Evolutionary conservation across 2,888 invertebrate genomes (phyloP), one percentile per base, ranked within the genome.

Genomic region (Acholoe squamosa): DNA sequence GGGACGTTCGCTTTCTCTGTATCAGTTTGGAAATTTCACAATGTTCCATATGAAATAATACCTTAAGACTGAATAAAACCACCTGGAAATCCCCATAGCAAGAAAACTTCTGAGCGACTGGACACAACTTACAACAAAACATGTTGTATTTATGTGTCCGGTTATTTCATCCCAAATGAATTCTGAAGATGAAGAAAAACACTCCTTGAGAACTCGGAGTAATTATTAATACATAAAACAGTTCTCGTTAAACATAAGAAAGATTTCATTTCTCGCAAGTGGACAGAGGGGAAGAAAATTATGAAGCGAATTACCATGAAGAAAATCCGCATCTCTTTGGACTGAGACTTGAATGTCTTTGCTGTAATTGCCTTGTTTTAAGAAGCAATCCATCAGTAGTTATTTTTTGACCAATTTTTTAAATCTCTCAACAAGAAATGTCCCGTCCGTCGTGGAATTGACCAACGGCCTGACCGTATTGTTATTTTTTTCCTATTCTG

Each of bases 261-360:
- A 22, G 34, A 80, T 80, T 43, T 80, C 80, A 80, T 80, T 80
- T 80, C 80, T 80, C 80, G 80, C 80, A 80, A 80, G 80, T 80
- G 80, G 80, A 80, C 80, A 43, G 34, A 80, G 25, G 80, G 43
- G 80, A 80, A 80, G 25, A 80, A 80, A 80, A 34, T 80, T 76
- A 76, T 76, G 25, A 76, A 31, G 28, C 31, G 43, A 80, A 80
- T 80, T 33, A 43, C 19, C 33, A 80, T 80, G 80, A 80, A 80
- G 34, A 80, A 80, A 80, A 33, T 33, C 80, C 34, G 80, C 80
- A 34, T 80, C 80, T 80, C 80, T 80, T 80, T 80, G 80, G 34
- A 43, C 34, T 33, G 31, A 31, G 14, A 19, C 25, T 43, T 19
- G 80, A 80, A 33, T 80, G 33, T 80, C 80, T 80, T 80, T 33